phyloP scores from a whole-genome alignment of 2,888 invertebrate species.

The Euphydryas editha region DNA sequence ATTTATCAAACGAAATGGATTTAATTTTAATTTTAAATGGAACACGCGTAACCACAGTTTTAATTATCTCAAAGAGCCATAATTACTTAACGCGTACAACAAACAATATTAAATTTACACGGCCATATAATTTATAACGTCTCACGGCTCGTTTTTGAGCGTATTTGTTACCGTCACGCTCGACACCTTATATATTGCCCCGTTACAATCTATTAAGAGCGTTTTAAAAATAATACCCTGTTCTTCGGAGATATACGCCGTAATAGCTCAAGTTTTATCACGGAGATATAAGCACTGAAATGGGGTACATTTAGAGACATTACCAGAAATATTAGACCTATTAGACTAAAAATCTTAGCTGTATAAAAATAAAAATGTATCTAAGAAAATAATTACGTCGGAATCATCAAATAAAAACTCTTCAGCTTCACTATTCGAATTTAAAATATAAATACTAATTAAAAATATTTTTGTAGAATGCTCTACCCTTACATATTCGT shows the following conservation, averaged over 20 bases:
- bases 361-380: too few species aligned
- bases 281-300: slow-evolving; percentile 21
- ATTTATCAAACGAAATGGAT: not conserved
- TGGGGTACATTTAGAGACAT: not conserved
- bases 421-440: too few species aligned
- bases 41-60: slow-evolving; percentile 8
- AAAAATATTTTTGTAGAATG: too few species aligned
- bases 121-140: slow-evolving; percentile 27
- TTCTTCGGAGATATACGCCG: slow-evolving; percentile 48
- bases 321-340: not conserved
- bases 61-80: slow-evolving; percentile 11
- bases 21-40: not conserved
- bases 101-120: slow-evolving; percentile 19
- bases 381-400: too few species aligned
- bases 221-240: slow-evolving; percentile 48
- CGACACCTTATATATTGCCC: slow-evolving; percentile 42
- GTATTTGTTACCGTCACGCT: slow-evolving; percentile 40
- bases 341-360: not conserved
- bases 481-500: too few species aligned
- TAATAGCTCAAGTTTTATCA: slow-evolving; percentile 53
- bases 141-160: slow-evolving; percentile 30
- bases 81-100: slow-evolving; percentile 15
- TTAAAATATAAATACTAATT: too few species aligned
- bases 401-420: too few species aligned
- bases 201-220: slow-evolving; percentile 48